These are phyloP conservation scores for Stomatorhinus walkeri DNA, from an alignment of 2,797 vertebrate genomes.

Conservation along the genomic window DNA sequence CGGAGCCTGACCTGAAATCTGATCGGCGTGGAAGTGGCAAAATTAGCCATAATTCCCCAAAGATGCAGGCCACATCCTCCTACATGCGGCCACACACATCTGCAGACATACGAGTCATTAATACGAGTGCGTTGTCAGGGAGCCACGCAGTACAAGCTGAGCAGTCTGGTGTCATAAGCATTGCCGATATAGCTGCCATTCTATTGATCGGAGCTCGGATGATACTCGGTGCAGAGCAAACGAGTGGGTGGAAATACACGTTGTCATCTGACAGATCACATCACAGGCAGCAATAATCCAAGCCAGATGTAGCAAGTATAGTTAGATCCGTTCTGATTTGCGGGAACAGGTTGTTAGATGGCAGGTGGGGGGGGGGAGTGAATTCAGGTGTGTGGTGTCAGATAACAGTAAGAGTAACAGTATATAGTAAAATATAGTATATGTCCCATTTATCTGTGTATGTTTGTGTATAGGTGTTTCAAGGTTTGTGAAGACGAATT, in stretches of 20 bases:
- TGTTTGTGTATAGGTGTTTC: background rate
- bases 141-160: background rate
- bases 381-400: background rate
- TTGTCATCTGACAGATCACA: slow-evolving; percentile 29
- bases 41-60: background rate
- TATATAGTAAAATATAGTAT: background rate
- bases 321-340: background rate
- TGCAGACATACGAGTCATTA: background rate
- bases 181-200: slow-evolving; percentile 10
- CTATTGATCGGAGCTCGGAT: slow-evolving; percentile 15
- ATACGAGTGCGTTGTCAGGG: background rate
- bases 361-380: background rate
- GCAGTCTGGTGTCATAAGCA: slow-evolving; percentile 8
- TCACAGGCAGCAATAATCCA: slow-evolving; percentile 15
- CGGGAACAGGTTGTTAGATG: background rate
- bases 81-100: background rate
- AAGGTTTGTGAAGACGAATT: background rate
- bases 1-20: background rate
- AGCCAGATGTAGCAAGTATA: slow-evolving; percentile 3
- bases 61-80: background rate
- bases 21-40: background rate
- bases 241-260: slow-evolving; percentile 12
- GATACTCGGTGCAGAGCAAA: background rate
- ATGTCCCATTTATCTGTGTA: background rate
- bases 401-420: background rate